Base-by-base conservation (phyloP, 1,140 invertebrate genomes). In the Pseudachorutes palmiensis region DNA sequence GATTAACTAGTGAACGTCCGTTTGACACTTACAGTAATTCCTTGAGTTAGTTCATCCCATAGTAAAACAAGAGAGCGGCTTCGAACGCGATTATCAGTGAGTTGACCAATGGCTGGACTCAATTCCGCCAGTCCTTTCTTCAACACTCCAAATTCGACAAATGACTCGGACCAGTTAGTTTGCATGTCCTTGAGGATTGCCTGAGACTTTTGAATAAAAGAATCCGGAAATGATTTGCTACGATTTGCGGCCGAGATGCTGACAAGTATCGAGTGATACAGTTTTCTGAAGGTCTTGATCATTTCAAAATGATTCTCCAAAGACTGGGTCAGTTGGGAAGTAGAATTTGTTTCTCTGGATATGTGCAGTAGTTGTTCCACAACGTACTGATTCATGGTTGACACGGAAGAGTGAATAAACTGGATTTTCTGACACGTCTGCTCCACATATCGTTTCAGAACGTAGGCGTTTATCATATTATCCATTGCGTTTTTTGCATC, bases 371-470 rank as follows among this genome's bases (percentile, higher is more conserved):
- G 60, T 22, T 71, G 62, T 2, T 26, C 3, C 26, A 68, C 55
- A 14, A 87, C 77, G 66, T 85, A 81, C 51, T 80, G 80, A 30
- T 81, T 83, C 58, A 89, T 87, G 62, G 84, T 80, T 32, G 83
- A 77, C 1, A 87, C 85, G 28, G 84, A 82, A 65, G 83, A 80
- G 51, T 85, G 82, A 5, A 87, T 87, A 1, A 89, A 76, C 71
- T 83, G 82, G 71, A 86, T 86, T 64, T 81, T 81, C 30, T 78
- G 76, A 0, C 83, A 80, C 63, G 85, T 80, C 68, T 82, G 84
- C 70, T 92, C 89, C 29, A 94, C 85, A 70, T 87, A 83, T 67
- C 91, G 80, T 76, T 87, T 88, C 68, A 88, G 87, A 55, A 87
- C 86, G 79, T 94, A 88, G 0, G 88, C 89, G 26, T 92, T 88